Base-by-base conservation (phyloP, 1,140 invertebrate species). In the Penaeus vannamei region DNA sequence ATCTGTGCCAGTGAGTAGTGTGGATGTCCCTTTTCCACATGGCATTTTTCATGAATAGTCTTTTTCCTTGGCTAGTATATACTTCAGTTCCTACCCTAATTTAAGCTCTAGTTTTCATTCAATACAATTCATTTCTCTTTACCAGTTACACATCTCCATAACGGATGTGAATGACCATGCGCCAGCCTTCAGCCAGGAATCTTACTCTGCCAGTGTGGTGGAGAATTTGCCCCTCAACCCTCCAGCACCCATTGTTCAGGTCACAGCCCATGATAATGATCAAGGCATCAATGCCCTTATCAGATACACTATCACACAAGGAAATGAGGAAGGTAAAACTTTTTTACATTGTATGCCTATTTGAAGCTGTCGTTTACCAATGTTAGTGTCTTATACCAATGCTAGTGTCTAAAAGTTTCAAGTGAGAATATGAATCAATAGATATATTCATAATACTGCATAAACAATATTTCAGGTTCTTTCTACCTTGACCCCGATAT, bases 151-250 rank as follows among this genome's bases (percentile, higher is more conserved):
- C 92, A 95, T 98, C n/a, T 95, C 95, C 92, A 94, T 98, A 1
- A 92, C 95, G 29, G 97, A 98, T 93, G 95, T 96, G 2, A 98
- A 98, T 93, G 97, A 98, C 92, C 97, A 97, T 93, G 92, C 95
- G 7, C 97, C 97, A 0, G 94, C 95, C 85, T 98, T 98, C 92
- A 95, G 94, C 1, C 95, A 96, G 89, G 94, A 95, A 76, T 94
- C 94, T 29, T 97, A 97, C 92, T 95, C 95, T 90, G 95, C 96
- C 0, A 96, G 95, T 0, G 95, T 98, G 2, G 95, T 96, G 2
- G 97, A 98, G 92, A 97, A 97, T 92, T 94, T 97, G 20, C 94
- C 96, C 20, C 93, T 97, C 53, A 95, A 95, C 92, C 96, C 95
- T 4, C 96, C 96, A 0, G 95, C 96, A 0, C 95, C 96, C 1